phyloP scores from a whole-genome alignment of 2,113 vertebrate genomes.

The Larimichthys polyactis region DNA sequence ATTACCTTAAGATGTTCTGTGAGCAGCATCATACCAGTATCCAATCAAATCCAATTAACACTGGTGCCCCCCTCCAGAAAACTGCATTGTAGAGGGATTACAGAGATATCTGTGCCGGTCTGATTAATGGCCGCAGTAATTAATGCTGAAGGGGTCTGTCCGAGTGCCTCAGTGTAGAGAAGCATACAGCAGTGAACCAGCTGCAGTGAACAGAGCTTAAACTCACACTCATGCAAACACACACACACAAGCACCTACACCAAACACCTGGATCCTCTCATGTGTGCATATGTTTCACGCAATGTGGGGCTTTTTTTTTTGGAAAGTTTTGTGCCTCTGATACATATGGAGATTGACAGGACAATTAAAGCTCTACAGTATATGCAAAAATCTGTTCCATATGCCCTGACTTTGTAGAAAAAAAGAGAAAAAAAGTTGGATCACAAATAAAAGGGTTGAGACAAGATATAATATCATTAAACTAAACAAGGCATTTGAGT shows the following conservation, averaged over 20 bases:
- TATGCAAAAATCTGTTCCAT: not conserved
- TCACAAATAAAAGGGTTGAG: not conserved
- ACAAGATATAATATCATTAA: not conserved
- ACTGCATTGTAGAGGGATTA: slow-evolving; percentile 84
- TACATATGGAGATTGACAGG: not conserved
- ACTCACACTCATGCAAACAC: slow-evolving; percentile 33
- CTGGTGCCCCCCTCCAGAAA: slow-evolving; percentile 78
- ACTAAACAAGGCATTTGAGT: not conserved
- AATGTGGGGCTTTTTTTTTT: slow-evolving; percentile 18
- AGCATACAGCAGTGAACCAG: slow-evolving; percentile 75
- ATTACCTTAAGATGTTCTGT: slow-evolving; percentile 85
- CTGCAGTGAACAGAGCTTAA: slow-evolving; percentile 56
- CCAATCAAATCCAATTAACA: slow-evolving; percentile 87
- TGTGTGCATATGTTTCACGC: slow-evolving; percentile 49
- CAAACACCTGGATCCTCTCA: slow-evolving; percentile 66
- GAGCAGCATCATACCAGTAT: slow-evolving; percentile 83
- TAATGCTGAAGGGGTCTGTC: slow-evolving; percentile 85
- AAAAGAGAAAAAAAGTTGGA: not conserved
- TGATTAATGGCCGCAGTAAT: slow-evolving; percentile 87
- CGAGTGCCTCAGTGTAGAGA: slow-evolving; percentile 76
- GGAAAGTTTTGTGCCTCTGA: slow-evolving; percentile 13
- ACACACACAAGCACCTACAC: slow-evolving; percentile 8
- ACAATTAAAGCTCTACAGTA: not conserved
- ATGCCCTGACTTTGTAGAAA: not conserved
- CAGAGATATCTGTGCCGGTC: slow-evolving; percentile 80